Conservation (phyloP, 1,140 invertebrate species). For the Neodiprion lecontei region DNA sequence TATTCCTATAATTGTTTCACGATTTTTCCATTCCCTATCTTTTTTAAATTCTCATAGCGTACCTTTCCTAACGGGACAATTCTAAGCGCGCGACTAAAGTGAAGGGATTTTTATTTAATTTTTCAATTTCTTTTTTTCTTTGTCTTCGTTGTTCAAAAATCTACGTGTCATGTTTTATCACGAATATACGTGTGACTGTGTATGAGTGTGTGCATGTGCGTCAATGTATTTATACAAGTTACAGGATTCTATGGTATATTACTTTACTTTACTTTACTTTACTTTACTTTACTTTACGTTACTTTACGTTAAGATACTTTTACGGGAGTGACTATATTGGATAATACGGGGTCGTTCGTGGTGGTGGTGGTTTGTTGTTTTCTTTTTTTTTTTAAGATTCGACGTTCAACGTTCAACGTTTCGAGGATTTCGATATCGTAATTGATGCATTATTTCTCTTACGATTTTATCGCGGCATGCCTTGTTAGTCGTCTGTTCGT, state of each 20-base stretch:
- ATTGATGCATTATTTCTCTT: too few relatives aligned
- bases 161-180: neutral
- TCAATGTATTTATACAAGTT: neutral
- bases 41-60: too few relatives aligned
- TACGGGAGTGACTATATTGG: neutral
- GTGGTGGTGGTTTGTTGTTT: neutral
- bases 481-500: too few relatives aligned
- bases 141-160: neutral
- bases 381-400: neutral
- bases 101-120: neutral
- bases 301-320: neutral
- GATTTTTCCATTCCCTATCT: too few relatives aligned
- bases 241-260: neutral
- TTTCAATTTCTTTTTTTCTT: neutral
- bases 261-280: neutral
- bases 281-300: neutral
- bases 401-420: neutral
- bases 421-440: too few relatives aligned
- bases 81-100: constrained; percentile 1
- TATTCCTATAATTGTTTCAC: too few relatives aligned
- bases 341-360: neutral
- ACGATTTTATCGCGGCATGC: too few relatives aligned
- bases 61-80: neutral
- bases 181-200: too few relatives aligned
- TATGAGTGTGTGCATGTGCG: too few relatives aligned